These are phyloP conservation scores for Ellobius talpinus DNA, from an alignment of 2,113 vertebrate genomes.

Conservation along the genomic window DNA sequence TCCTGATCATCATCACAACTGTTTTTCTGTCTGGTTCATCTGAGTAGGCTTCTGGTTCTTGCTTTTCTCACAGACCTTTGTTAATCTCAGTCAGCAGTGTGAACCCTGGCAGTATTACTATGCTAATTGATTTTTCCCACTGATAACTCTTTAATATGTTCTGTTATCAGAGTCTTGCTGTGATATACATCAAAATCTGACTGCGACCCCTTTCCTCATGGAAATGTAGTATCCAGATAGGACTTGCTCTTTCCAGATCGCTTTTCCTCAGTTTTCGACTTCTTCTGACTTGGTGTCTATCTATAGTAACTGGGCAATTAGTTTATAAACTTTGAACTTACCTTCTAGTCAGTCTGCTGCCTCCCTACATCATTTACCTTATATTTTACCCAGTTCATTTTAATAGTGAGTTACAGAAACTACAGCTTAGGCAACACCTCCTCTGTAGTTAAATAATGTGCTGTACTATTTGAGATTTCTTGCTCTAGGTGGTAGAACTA, in stretches of 20 bases:
- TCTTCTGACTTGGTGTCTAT: constrained; percentile 43
- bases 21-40: constrained; percentile 32
- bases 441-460: constrained; percentile 2
- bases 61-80: constrained; percentile 21
- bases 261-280: constrained; percentile 44
- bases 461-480: constrained; percentile 27
- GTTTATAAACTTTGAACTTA: constrained; percentile 19
- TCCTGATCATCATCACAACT: constrained; percentile 12
- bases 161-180: not conserved
- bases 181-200: constrained; percentile 27
- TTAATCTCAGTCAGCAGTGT: constrained; percentile 31
- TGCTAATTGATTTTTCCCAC: constrained; percentile 1
- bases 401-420: not conserved
- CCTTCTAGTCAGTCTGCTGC: constrained; percentile 39
- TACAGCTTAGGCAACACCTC: not conserved
- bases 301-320: not conserved
- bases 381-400: constrained; percentile 38
- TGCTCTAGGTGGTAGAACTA: not conserved
- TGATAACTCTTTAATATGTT: not conserved
- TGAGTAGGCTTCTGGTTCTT: constrained; percentile 13
- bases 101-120: constrained; percentile 27
- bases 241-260: constrained; percentile 25
- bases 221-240: not conserved
- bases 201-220: not conserved
- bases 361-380: not conserved